These are phyloP conservation scores for Notospermus geniculatus DNA, from an alignment of 1,140 invertebrate genomes.

Conservation along the genomic window DNA sequence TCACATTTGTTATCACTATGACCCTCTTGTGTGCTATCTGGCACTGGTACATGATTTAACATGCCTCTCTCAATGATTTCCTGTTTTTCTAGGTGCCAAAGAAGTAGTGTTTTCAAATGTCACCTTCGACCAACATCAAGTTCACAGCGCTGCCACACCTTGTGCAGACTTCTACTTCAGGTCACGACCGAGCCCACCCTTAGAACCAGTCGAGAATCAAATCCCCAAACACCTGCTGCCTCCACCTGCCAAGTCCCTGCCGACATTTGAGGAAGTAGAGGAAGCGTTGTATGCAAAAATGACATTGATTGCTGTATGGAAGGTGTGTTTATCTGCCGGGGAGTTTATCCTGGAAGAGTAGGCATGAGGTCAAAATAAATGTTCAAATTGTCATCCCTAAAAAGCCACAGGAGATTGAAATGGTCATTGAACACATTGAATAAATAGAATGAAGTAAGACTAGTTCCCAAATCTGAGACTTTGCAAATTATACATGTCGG, in stretches of 20 bases:
- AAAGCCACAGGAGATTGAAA: too few relatives aligned
- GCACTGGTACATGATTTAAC: too few relatives aligned
- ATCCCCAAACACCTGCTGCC: neutral
- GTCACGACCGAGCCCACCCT: constrained; percentile 19
- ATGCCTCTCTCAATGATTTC: too few relatives aligned
- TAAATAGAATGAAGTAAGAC: too few relatives aligned
- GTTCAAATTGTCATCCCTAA: too few relatives aligned
- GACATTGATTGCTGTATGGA: constrained; percentile 49
- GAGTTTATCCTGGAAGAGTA: neutral
- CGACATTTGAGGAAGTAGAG: constrained; percentile 24
- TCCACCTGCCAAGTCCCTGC: neutral
- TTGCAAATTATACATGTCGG: too few relatives aligned
- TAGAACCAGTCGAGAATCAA: constrained; percentile 9
- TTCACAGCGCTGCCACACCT: constrained; percentile 39
- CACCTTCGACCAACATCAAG: constrained; percentile 15
- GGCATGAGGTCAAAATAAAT: neutral
- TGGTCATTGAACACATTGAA: too few relatives aligned
- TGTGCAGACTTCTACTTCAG: constrained; percentile 50
- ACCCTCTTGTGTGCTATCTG: too few relatives aligned
- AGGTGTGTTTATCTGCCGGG: constrained; percentile 29
- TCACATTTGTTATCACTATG: too few relatives aligned
- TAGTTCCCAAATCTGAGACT: too few relatives aligned
- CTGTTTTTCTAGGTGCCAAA: neutral
- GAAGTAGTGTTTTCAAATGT: constrained; percentile 18
- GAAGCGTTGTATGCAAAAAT: constrained; percentile 41